Evolutionary conservation across 2,113 vertebrate genomes (phyloP), one percentile per base, ranked within the genome.

Genomic region (Amazona vittata): DNA sequence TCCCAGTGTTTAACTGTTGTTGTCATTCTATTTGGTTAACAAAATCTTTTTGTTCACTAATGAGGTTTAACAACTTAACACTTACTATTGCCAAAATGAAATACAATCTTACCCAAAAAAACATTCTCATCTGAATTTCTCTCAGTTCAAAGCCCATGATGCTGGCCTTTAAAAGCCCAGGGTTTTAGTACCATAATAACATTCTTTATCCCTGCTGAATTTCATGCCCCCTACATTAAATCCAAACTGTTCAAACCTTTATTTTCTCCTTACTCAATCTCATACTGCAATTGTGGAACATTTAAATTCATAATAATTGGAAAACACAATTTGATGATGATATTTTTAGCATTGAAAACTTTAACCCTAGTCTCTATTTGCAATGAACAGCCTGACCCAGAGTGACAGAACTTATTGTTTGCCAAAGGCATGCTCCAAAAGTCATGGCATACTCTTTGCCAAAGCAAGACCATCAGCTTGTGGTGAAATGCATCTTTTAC

Each of bases 391-490:
- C 63, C 62, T 65, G 91, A 80, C 41, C 55, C 84, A 91, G 91
- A 94, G 83, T 55, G 83, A 79, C 52, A 5, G 8, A 81, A 64
- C 22, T 46, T 33, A 15, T 37, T 59, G 64, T 67, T 86, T 55
- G 57, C 67, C 44, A 68, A 28, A 87, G 74, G 71, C 31, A 78
- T 2, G 7, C 49, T 92, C 63, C 63, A 65, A 50, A 55, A 44
- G 47, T 43, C 79, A 37, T 22, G 8, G 62, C 44, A 81, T 21
- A 64, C 29, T 75, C 85, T 47, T 88, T 85, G 80, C 50, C 75
- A 73, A 96, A 96, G 57, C 70, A 93, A 94, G 83, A 84, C 88
- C 50, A 90, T 86, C 71, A 62, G 24, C 53, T 82, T 57, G 67
- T 21, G 12, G 62, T 86, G 74, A 96, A 93, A 95, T 69, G 14